Evolutionary conservation across 2,888 invertebrate species (phyloP).

Genomic region (Antitype chi): DNA sequence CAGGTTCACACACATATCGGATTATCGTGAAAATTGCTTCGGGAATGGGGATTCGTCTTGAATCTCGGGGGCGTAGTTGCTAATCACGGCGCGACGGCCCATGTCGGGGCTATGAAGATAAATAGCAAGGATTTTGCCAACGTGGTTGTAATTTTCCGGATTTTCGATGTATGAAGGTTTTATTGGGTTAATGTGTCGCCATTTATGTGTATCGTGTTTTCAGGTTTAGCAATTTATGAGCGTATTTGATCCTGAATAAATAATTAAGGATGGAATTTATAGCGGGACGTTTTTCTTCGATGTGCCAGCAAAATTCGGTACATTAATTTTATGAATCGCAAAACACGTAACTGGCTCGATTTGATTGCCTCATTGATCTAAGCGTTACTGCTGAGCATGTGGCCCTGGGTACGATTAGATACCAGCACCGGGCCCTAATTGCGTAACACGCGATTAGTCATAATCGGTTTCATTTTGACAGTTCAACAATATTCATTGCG

Average conservation of each 20-base stretch:
- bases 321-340: neutral
- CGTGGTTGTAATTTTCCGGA: neutral
- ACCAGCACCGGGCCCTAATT: no score
- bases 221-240: neutral
- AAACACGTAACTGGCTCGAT: neutral
- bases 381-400: neutral
- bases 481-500: no score
- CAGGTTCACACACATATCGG: conserved; percentile 48
- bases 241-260: neutral
- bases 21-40: conserved; percentile 55
- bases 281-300: neutral
- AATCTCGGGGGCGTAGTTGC: conserved; percentile 46
- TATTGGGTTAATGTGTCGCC: conserved; percentile 3
- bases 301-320: neutral
- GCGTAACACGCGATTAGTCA: no score
- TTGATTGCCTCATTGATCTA: neutral
- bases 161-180: neutral
- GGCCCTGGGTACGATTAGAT: neutral
- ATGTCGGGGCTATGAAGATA: conserved; percentile 36
- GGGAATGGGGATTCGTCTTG: conserved; percentile 42
- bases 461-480: no score
- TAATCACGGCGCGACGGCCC: conserved; percentile 41
- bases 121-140: conserved; percentile 19
- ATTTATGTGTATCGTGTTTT: neutral
- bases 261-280: neutral